Conservation (phyloP, 2,888 invertebrate genomes). For the Drosophila emarginata region DNA sequence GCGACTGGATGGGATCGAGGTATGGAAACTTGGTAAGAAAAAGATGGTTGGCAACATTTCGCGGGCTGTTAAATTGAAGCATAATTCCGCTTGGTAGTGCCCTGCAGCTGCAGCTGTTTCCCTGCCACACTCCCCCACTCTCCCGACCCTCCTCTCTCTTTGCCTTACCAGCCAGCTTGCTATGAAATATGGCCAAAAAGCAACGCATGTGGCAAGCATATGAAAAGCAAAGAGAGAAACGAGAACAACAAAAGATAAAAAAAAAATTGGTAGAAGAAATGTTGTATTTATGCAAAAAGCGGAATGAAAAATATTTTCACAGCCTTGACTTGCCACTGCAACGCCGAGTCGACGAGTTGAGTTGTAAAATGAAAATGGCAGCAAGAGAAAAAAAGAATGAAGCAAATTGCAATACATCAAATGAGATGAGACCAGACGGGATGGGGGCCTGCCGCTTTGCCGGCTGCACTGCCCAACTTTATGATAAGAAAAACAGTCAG, state of each 20-base stretch:
- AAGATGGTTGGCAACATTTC: conserved; percentile 54
- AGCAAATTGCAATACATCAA: conserved; percentile 69
- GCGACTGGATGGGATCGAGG: not conserved
- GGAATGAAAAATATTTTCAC: conserved; percentile 70
- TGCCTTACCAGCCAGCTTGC: not conserved
- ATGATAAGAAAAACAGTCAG: conserved; percentile 70
- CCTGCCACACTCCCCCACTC: not conserved
- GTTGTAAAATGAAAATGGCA: conserved; percentile 60
- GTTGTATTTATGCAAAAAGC: conserved; percentile 73
- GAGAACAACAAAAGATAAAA: conserved; percentile 26
- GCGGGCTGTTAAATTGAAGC: conserved; percentile 72
- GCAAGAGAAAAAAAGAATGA: conserved; percentile 14
- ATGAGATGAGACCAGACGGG: conserved; percentile 30
- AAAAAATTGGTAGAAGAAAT: conserved; percentile 41
- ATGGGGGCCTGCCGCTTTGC: conserved; percentile 5
- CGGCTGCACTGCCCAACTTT: conserved; percentile 43
- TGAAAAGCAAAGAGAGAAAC: conserved; percentile 54
- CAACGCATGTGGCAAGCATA: conserved; percentile 69
- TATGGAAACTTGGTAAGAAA: not conserved
- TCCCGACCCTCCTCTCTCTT: not conserved
- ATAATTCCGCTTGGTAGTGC: conserved; percentile 56
- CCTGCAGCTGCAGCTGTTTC: conserved; percentile 22
- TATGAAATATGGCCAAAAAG: conserved; percentile 62
- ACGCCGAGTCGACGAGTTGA: conserved; percentile 35
- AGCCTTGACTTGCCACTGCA: conserved; percentile 71